These are phyloP conservation scores for Agriopis marginaria DNA, from an alignment of 2,888 invertebrate species.

Conservation along the genomic window DNA sequence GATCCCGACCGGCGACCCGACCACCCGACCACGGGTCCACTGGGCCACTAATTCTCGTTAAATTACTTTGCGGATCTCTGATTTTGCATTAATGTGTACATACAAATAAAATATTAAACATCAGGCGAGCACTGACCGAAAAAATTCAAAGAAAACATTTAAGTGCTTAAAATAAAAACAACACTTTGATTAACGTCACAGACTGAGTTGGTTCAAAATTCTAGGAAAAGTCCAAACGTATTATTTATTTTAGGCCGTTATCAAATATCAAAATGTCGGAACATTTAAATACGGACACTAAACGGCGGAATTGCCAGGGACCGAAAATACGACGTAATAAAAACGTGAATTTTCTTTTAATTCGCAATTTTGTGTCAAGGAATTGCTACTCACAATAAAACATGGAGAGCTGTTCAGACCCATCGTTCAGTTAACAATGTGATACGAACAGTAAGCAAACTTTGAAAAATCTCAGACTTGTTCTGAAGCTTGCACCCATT, in stretches of 20 bases:
- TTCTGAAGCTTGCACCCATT: background rate
- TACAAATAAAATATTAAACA: slow-evolving; percentile 1
- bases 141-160: background rate
- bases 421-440: slow-evolving; percentile 49
- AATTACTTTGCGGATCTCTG: slow-evolving; percentile 29
- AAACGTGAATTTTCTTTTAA: slow-evolving; percentile 71
- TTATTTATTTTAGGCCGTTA: slow-evolving; percentile 46
- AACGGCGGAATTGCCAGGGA: slow-evolving; percentile 64
- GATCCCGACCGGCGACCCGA: slow-evolving; percentile 36
- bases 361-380: slow-evolving; percentile 69
- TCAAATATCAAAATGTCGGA: slow-evolving; percentile 58
- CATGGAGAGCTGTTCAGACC: slow-evolving; percentile 61
- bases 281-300: slow-evolving; percentile 63
- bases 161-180: background rate
- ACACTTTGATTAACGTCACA: background rate
- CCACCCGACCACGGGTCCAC: slow-evolving; percentile 32
- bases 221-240: slow-evolving; percentile 43
- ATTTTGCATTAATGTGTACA: slow-evolving; percentile 24
- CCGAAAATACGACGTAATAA: slow-evolving; percentile 69
- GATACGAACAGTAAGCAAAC: slow-evolving; percentile 23
- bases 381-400: slow-evolving; percentile 70
- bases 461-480: background rate
- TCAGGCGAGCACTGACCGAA: background rate
- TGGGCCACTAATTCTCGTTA: slow-evolving; percentile 48
- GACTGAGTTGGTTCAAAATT: slow-evolving; percentile 13